Base-by-base conservation (phyloP, 2,888 invertebrate species). In the Dusona sp. region DNA sequence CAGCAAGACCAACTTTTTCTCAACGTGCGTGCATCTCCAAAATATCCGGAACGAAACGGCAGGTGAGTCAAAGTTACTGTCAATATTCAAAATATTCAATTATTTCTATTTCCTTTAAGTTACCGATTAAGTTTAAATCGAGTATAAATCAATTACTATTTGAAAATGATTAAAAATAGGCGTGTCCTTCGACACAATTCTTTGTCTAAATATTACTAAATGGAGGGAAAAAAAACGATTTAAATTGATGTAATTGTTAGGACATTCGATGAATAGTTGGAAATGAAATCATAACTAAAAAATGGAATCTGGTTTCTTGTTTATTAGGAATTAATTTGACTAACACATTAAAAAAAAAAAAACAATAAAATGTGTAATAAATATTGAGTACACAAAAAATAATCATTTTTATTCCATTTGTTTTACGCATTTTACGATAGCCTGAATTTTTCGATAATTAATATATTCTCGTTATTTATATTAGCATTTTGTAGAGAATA, bases 11-110 rank as follows among this genome's bases (percentile, higher is more conserved):
- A 70, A 61, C 25, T 45, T 25, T 74, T 29, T 9, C 65, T 83
- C 81, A 79, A 81, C 77, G 65, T 72, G 70, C 81, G 51, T 78
- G 51, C 73, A 57, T 61, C 61, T 29, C 61, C 16, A 38, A 74
- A 61, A 65, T 57, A 36, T 29, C 72, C 64, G 74, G 65, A 70
- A 84, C 81, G 68, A 81, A 68, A 79, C 73, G 81, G 75, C 73
- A 57, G 86, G 86, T 87, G 48, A 84, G 86, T 84, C 79, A 29
- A 33, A 19, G 16, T 33, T 2, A 38, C 19, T 48, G 16, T 13
- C 0, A n/a, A 8, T 3, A 33, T 54, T 9, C 16, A 22, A 67
- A 51, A 65, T 38, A 38, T 29, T 16, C 11, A 72, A 70, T 64
- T 8, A 57, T 57, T 13, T 16, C 13, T 3, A 22, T n/a, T 70